Base-by-base conservation (phyloP, 2,888 invertebrate species). In the Notodonta dromedarius region DNA sequence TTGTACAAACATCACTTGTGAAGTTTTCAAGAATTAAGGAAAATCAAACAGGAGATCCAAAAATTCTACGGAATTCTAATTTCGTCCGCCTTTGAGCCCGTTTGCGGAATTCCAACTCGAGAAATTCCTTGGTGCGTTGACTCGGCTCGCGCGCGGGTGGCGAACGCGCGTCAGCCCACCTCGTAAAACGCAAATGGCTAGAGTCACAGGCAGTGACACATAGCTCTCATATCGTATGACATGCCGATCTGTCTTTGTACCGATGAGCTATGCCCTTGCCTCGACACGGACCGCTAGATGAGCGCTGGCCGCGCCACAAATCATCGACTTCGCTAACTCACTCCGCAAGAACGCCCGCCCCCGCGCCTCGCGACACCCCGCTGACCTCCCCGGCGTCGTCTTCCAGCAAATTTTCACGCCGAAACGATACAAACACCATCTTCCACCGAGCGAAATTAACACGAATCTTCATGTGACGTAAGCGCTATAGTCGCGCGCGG, bases 241-340 rank as follows among this genome's bases (percentile, higher is more conserved):
- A 71, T 70, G 73, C 65, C 68, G 64, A 73, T 68, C 77, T 71
- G 82, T 88, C 88, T 86, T 85, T 85, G 86, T 85, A 83, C 82
- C 67, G 69, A 81, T 86, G 86, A 90, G 81, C 86, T 87, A 86
- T 85, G 78, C 70, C 75, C 76, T 73, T 16, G 76, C 75, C 82
- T 77, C 83, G 73, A 62, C 78, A 75, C 79, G 78, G 80, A 74
- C 78, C 83, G 84, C 84, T 85, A 84, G 85, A 86, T 85, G 85
- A 87, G 85, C 86, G 84, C 80, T 84, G 87, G 87, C 90, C 88
- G 80, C 85, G 80, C 83, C 78, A 89, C 88, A 89, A 90, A 90
- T 90, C 90, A 90, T 87, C 85, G 76, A 82, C 81, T 83, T 80
- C 76, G 82, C 84, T 84, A 85, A 85, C 84, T 86, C 83, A 80